Conservation (phyloP, 1,140 invertebrate genomes). For the Thaumatotibia leucotreta region DNA sequence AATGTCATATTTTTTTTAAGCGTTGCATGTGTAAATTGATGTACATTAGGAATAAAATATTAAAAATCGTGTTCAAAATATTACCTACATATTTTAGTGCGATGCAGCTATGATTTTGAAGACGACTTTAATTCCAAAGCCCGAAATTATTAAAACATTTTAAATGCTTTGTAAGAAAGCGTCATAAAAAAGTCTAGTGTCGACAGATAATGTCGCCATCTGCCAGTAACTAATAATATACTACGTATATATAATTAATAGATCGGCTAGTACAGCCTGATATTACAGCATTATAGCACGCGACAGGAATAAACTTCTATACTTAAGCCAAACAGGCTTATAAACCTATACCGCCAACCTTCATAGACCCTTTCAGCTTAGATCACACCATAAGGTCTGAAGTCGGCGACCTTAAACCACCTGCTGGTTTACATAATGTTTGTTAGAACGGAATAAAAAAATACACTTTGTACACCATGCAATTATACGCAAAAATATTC, state of each 20-base stretch:
- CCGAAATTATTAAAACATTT: too few relatives aligned
- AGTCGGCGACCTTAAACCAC: conserved; percentile 51
- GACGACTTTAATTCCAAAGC: too few relatives aligned
- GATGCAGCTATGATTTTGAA: too few relatives aligned
- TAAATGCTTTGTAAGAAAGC: conserved; percentile 21
- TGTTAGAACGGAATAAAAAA: conserved; percentile 14
- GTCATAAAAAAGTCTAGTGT: conserved; percentile 22
- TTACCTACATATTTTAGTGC: background rate
- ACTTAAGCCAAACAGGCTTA: background rate
- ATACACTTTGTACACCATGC: background rate
- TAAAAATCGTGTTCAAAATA: background rate
- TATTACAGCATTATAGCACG: conserved; percentile 27
- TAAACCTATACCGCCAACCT: background rate
- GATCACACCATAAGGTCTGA: conserved; percentile 51
- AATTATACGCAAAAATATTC: background rate
- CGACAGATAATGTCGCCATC: conserved; percentile 20
- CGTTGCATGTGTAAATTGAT: background rate
- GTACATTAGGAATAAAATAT: too few relatives aligned
- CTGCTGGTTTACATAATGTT: conserved; percentile 37
- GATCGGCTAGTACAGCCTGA: background rate
- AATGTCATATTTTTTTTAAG: background rate
- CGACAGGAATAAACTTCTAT: conserved; percentile 31
- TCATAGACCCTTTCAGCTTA: background rate
- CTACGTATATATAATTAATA: conserved; percentile 19
- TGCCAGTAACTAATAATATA: conserved; percentile 12